Percentiles rank a stretch among this genome's conserved stretches.
These are phyloP conservation scores for Murina feae DNA, from an alignment of 2,113 vertebrate species.

Conservation along the genomic window DNA sequence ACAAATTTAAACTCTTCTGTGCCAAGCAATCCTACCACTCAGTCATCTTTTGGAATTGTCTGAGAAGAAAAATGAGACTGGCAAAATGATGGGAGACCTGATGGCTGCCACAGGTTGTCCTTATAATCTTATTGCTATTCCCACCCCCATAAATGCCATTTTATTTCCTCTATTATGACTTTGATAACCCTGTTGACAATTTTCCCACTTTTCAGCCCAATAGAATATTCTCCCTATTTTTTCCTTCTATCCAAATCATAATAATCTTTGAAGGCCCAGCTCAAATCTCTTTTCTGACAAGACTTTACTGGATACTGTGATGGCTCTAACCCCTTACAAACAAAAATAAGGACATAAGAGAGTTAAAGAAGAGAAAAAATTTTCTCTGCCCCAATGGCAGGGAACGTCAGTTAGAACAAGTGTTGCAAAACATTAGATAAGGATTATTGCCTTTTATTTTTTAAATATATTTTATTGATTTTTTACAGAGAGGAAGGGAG, in stretches of 20 bases:
- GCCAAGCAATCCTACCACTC: neutral
- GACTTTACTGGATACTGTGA: neutral
- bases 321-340: too few species aligned
- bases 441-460: too few species aligned
- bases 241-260: neutral
- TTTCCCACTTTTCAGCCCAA: neutral
- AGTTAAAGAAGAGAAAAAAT: too few species aligned
- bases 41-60: neutral
- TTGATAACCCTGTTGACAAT: neutral
- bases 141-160: neutral
- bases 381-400: too few species aligned
- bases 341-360: too few species aligned
- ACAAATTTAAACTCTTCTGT: conserved; percentile 51
- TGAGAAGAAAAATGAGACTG: conserved; percentile 13
- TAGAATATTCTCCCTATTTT: neutral
- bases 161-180: neutral
- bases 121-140: neutral
- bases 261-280: neutral
- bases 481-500: too few species aligned
- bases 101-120: neutral
- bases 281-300: conserved; percentile 19
- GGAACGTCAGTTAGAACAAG: too few species aligned
- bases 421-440: too few species aligned
- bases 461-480: too few species aligned
- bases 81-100: neutral